These are phyloP conservation scores for Germaria angustata DNA, from an alignment of 2,888 invertebrate species.

Conservation along the genomic window DNA sequence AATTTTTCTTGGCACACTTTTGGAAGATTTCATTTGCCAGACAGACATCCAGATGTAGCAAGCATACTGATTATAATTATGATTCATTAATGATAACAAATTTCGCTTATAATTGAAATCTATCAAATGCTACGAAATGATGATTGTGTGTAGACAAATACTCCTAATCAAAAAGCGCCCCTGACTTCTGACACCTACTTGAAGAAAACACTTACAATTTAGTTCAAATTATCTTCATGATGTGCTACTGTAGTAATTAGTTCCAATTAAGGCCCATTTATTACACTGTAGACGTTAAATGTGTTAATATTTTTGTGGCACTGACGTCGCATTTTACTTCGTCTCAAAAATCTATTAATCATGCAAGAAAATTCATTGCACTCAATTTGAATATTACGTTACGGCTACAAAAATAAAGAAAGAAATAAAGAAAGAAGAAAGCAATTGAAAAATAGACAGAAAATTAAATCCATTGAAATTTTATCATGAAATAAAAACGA, in stretches of 20 bases:
- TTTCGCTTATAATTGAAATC: too few relatives aligned
- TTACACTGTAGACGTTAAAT: constrained; percentile 24
- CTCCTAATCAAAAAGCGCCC: neutral
- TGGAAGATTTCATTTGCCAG: too few relatives aligned
- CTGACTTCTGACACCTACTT: constrained; percentile 51
- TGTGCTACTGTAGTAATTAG: constrained; percentile 42
- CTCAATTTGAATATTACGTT: constrained; percentile 53
- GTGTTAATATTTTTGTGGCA: constrained; percentile 16
- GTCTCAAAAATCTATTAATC: constrained; percentile 40
- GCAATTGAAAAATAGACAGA: neutral
- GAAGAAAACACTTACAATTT: constrained; percentile 7
- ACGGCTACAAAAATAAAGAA: constrained; percentile 18
- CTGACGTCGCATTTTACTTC: neutral
- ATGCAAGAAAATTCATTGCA: constrained; percentile 51
- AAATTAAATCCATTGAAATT: constrained; percentile 17
- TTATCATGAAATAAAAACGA: constrained; percentile 13
- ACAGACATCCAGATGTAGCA: too few relatives aligned
- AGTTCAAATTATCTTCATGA: constrained; percentile 20
- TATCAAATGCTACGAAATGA: neutral
- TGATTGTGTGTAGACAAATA: neutral
- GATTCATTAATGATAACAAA: too few relatives aligned
- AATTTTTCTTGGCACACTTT: too few relatives aligned
- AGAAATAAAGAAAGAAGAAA: neutral
- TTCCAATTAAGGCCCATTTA: constrained; percentile 54
- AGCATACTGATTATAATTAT: too few relatives aligned